Conservation (phyloP, 2,888 invertebrate genomes). For the Pseudanteris insignis region DNA sequence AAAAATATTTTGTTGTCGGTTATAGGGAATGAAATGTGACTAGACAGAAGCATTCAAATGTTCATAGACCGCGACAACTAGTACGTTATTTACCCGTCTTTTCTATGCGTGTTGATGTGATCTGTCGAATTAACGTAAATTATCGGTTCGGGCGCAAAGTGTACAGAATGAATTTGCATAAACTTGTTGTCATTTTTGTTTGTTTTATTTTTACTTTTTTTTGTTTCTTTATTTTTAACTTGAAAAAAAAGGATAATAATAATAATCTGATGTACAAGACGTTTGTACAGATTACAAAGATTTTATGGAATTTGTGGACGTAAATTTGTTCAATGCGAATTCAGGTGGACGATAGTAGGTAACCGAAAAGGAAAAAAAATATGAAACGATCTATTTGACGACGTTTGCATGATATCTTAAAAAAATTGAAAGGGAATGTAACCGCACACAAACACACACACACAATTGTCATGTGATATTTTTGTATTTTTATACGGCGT, state of each 20-base stretch:
- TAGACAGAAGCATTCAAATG: conserved; percentile 6
- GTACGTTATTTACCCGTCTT: conserved; percentile 23
- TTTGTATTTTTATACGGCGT: conserved; percentile 43
- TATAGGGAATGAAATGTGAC: neutral
- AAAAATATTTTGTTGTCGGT: conserved; percentile 9
- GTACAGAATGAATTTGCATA: conserved; percentile 38
- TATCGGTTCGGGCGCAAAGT: conserved; percentile 21
- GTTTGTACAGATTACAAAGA: conserved; percentile 41
- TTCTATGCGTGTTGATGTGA: conserved; percentile 30
- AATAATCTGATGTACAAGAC: conserved; percentile 30
- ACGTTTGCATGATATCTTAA: conserved; percentile 9
- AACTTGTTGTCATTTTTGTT: conserved; percentile 35
- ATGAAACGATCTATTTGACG: conserved; percentile 16
- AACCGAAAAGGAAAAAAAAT: neutral
- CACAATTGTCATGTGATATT: conserved; percentile 44
- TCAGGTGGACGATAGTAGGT: neutral
- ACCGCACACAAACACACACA: conserved; percentile 31
- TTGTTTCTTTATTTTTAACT: conserved; percentile 24
- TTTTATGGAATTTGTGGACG: conserved; percentile 41
- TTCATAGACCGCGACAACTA: conserved; percentile 4
- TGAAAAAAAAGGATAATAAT: conserved; percentile 11
- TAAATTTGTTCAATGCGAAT: conserved; percentile 37
- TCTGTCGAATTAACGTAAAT: conserved; percentile 22
- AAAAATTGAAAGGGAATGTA: conserved; percentile 24
- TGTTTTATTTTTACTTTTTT: no score